phyloP scores from a whole-genome alignment of 2,113 vertebrate species.

The Channa argus region DNA sequence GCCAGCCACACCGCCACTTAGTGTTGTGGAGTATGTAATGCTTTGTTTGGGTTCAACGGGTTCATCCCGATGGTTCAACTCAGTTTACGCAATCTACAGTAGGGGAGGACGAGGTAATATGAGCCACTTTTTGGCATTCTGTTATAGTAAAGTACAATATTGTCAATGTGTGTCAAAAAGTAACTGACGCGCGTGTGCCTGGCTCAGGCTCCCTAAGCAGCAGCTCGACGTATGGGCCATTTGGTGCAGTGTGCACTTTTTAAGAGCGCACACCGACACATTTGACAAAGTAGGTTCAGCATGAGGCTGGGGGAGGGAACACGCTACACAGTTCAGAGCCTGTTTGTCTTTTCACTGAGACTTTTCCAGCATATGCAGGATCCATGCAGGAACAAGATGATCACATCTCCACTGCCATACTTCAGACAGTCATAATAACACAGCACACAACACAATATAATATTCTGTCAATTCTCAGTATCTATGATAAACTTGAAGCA shows the following conservation, averaged over 20 bases:
- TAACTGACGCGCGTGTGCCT: not conserved
- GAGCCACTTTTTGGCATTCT: slow-evolving; percentile 3
- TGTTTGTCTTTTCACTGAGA: not conserved
- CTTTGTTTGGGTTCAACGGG: slow-evolving; percentile 41
- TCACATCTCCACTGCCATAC: not conserved
- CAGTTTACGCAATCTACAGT: slow-evolving; percentile 34
- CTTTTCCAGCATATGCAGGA: not conserved
- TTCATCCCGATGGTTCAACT: slow-evolving; percentile 53
- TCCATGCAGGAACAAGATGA: slow-evolving; percentile 1
- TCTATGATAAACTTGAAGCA: not conserved
- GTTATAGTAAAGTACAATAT: slow-evolving; percentile 3
- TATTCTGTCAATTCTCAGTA: not conserved
- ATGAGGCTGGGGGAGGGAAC: slow-evolving; percentile 2
- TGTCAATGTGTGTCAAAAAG: slow-evolving; percentile 11
- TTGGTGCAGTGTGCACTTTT: slow-evolving; percentile 2
- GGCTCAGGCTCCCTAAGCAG: not conserved
- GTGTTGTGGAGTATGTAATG: slow-evolving; percentile 43
- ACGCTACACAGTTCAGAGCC: slow-evolving; percentile 6
- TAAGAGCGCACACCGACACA: not conserved
- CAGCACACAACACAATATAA: not conserved
- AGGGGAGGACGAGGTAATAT: not conserved
- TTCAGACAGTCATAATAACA: not conserved
- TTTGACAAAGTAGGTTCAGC: not conserved
- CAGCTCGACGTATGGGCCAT: not conserved
- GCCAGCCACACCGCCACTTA: slow-evolving; percentile 17